These are phyloP conservation scores for Tragulus kanchil DNA, from an alignment of 2,113 vertebrate species.

Conservation along the genomic window DNA sequence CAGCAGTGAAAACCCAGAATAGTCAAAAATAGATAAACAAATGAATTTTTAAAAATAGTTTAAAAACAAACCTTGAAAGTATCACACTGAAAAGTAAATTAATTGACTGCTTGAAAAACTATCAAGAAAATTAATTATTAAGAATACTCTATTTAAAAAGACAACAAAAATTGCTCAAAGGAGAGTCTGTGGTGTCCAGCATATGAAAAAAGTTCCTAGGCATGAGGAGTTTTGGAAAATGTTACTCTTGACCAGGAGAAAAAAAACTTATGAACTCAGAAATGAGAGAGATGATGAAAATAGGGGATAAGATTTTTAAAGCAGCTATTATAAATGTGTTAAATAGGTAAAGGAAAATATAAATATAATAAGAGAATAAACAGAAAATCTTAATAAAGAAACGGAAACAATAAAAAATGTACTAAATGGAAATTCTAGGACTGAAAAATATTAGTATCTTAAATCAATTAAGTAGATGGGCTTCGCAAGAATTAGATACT, in stretches of 20 bases:
- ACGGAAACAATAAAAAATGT: background rate
- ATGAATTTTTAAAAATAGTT: background rate
- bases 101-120: background rate
- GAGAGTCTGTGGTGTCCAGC: background rate
- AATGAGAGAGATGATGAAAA: background rate
- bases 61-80: background rate
- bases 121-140: background rate
- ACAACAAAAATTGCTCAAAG: background rate
- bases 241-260: background rate
- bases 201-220: background rate
- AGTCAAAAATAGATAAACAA: no score
- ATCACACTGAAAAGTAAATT: background rate
- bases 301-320: background rate
- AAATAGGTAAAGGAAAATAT: constrained; percentile 13
- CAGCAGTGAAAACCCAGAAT: no score
- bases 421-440: constrained; percentile 7
- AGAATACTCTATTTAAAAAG: background rate
- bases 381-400: background rate
- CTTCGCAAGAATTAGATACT: background rate
- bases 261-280: background rate
- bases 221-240: background rate
- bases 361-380: background rate
- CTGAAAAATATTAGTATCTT: background rate
- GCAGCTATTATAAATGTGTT: background rate
- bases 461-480: background rate